A percentile compares a stretch with the other conserved stretches of the same genome.
These are phyloP conservation scores for Cataglyphis hispanica DNA, from an alignment of 1,140 invertebrate species.

Conservation along the genomic window DNA sequence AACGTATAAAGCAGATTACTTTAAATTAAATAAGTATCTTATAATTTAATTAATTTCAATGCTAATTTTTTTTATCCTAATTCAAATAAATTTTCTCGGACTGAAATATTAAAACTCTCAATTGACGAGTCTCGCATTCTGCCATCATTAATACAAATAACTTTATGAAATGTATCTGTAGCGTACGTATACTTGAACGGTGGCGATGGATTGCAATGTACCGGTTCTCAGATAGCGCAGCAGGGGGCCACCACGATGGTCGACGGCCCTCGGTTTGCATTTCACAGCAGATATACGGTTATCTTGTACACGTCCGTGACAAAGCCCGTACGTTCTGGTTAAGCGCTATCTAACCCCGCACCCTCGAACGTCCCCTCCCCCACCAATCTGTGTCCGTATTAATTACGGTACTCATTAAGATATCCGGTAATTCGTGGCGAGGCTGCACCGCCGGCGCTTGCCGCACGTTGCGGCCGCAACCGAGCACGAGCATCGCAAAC, in stretches of 20 bases:
- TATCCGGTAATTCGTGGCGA: constrained; percentile 82
- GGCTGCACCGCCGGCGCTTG: constrained; percentile 58
- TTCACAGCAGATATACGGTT: constrained; percentile 83
- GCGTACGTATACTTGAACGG: constrained; percentile 43
- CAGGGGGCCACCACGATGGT: constrained; percentile 68
- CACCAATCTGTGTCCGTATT: constrained; percentile 85
- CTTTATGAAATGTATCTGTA: constrained; percentile 35
- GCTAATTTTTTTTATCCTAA: constrained; percentile 16
- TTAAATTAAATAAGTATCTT: constrained; percentile 2
- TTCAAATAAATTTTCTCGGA: constrained; percentile 24
- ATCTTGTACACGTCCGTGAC: constrained; percentile 82
- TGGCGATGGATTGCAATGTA: constrained; percentile 73
- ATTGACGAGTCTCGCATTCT: background rate
- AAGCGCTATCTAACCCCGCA: constrained; percentile 78
- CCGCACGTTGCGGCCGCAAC: constrained; percentile 56
- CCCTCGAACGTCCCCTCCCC: constrained; percentile 78
- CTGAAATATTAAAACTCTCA: constrained; percentile 31
- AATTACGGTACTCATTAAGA: constrained; percentile 86
- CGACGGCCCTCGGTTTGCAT: constrained; percentile 80
- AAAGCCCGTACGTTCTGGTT: constrained; percentile 82
- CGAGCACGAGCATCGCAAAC: constrained; percentile 59
- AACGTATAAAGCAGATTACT: constrained; percentile 1
- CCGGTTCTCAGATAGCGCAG: constrained; percentile 65
- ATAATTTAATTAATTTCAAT: constrained; percentile 28
- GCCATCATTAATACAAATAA: constrained; percentile 51